A percentile compares a stretch with the other conserved stretches of the same genome.
Evolutionary conservation across 2,888 invertebrate species (phyloP).

Genomic region (Orthosia gracilis): DNA sequence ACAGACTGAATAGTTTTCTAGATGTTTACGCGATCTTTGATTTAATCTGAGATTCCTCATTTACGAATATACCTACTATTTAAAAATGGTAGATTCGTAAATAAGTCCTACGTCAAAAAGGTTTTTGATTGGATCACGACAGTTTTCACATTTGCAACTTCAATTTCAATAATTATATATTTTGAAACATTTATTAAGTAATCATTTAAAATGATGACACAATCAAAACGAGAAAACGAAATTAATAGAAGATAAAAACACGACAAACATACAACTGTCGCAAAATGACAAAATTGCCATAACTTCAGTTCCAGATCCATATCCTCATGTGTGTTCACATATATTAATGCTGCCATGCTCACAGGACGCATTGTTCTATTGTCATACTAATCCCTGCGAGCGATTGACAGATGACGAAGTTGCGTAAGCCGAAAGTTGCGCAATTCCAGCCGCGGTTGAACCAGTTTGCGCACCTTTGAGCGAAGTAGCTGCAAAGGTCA

Average conservation of each 20-base stretch:
- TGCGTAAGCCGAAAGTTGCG: constrained; percentile 76
- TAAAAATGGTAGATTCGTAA: no score
- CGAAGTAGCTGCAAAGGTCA: constrained; percentile 72
- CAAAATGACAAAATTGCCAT: background rate
- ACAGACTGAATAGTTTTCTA: background rate
- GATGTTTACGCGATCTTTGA: background rate
- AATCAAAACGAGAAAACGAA: background rate
- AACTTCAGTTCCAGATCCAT: constrained; percentile 12
- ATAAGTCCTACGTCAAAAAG: no score
- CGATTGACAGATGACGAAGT: constrained; percentile 85
- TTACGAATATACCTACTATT: no score
- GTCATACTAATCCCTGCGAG: constrained; percentile 83
- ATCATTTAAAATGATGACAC: no score
- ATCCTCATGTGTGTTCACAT: constrained; percentile 34
- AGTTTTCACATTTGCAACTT: no score
- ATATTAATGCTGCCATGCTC: constrained; percentile 50
- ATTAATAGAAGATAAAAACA: background rate
- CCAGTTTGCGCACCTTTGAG: constrained; percentile 69
- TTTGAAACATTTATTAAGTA: no score
- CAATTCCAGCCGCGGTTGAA: constrained; percentile 69
- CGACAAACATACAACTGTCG: background rate
- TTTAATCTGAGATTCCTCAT: no score
- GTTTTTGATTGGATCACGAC: no score
- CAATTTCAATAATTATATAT: no score
- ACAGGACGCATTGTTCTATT: constrained; percentile 82